These are phyloP conservation scores for Parauchenoglanis ngamensis DNA, from an alignment of 2,797 vertebrate genomes.

Conservation along the genomic window DNA sequence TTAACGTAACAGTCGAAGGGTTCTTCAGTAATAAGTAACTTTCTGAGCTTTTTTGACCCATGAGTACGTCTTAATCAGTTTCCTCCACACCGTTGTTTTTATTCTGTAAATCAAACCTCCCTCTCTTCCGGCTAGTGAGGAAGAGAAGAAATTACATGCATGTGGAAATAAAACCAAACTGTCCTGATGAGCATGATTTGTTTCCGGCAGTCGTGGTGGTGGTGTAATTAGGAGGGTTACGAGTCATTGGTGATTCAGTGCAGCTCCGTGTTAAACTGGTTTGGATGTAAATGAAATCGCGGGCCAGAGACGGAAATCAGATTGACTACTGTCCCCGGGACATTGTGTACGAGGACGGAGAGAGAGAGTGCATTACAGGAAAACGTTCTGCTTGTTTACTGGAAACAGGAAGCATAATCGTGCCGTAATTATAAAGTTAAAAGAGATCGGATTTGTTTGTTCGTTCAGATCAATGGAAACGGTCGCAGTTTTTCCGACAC, in stretches of 20 bases:
- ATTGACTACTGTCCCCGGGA: conserved; percentile 58
- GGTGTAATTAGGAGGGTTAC: conserved; percentile 65
- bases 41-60: neutral
- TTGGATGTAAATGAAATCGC: conserved; percentile 72
- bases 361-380: neutral
- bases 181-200: conserved; percentile 70
- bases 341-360: conserved; percentile 12
- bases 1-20: too few relatives aligned
- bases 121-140: neutral
- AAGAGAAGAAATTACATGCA: conserved; percentile 49
- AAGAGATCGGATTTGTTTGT: neutral
- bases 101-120: neutral
- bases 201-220: conserved; percentile 65
- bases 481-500: neutral
- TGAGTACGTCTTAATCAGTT: neutral
- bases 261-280: conserved; percentile 59
- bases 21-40: neutral
- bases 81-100: neutral
- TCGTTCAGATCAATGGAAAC: conserved; percentile 25
- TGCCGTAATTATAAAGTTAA: conserved; percentile 10
- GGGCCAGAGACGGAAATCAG: conserved; percentile 53
- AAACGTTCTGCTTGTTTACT: conserved; percentile 9
- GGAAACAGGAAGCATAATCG: conserved; percentile 14
- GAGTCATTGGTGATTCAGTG: conserved; percentile 70
- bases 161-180: conserved; percentile 65